These are phyloP conservation scores for Rugalucina vietnamica DNA, from an alignment of 2,888 invertebrate species.

Conservation along the genomic window DNA sequence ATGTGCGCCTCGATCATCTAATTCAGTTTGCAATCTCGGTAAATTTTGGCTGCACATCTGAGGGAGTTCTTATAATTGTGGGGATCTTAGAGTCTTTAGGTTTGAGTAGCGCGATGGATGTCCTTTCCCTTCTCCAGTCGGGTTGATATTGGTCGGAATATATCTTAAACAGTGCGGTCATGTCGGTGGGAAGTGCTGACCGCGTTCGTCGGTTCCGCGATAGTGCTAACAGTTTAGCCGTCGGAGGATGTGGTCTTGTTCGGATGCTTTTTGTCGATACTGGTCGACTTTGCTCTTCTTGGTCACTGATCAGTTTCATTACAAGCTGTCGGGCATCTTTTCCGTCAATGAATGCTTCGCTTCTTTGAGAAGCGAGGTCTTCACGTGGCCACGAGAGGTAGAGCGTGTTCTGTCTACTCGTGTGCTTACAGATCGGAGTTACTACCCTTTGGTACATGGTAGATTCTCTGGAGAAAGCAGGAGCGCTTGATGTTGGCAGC, in stretches of 20 bases:
- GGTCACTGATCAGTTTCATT: slow-evolving; percentile 68
- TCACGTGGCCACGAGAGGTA: slow-evolving; percentile 61
- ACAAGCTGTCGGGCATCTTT: slow-evolving; percentile 73
- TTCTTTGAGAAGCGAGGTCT: slow-evolving; percentile 61
- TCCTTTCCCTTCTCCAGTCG: slow-evolving; percentile 65
- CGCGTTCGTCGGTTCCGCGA: slow-evolving; percentile 56
- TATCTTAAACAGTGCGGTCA: slow-evolving; percentile 75
- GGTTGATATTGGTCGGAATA: slow-evolving; percentile 80
- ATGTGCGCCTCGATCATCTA: too few relatives aligned
- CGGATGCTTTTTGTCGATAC: slow-evolving; percentile 54
- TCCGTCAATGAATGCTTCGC: slow-evolving; percentile 68
- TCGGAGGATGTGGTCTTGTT: slow-evolving; percentile 68
- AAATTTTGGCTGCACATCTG: neutral
- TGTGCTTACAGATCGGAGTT: slow-evolving; percentile 72
- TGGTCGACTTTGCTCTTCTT: slow-evolving; percentile 64
- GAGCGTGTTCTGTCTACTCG: slow-evolving; percentile 61
- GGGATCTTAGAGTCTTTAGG: slow-evolving; percentile 32
- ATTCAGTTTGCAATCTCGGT: neutral
- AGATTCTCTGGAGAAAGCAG: slow-evolving; percentile 73
- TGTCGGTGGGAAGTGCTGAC: slow-evolving; percentile 66
- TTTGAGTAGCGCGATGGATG: slow-evolving; percentile 32
- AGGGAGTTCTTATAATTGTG: slow-evolving; percentile 35
- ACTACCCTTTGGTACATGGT: slow-evolving; percentile 73
- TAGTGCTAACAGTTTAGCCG: slow-evolving; percentile 75
- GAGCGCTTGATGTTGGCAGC: slow-evolving; percentile 59